phyloP scores from a whole-genome alignment of 1,140 invertebrate species.

The Zaprionus camerounensis region DNA sequence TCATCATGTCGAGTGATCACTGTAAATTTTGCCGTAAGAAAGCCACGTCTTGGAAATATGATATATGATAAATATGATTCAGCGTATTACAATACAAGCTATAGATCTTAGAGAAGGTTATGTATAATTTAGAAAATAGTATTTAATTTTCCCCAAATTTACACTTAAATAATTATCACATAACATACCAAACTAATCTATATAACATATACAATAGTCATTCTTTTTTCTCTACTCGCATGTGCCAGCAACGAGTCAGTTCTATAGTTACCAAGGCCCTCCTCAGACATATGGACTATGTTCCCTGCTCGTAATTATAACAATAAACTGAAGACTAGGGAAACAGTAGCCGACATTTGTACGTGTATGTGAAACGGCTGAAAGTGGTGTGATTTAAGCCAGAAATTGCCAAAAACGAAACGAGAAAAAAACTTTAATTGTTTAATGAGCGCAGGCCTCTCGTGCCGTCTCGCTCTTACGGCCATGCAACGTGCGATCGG shows the following conservation, averaged over 20 bases:
- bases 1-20: not conserved
- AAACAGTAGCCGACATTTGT: constrained; percentile 27
- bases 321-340: constrained; percentile 9
- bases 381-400: constrained; percentile 66
- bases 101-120: too few species aligned
- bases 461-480: constrained; percentile 14
- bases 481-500: constrained; percentile 15
- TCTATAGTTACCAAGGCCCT: not conserved
- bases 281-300: not conserved
- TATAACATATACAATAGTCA: too few species aligned
- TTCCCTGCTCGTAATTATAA: constrained; percentile 14
- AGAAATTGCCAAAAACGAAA: constrained; percentile 23
- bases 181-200: too few species aligned
- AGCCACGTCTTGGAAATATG: too few species aligned
- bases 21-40: not conserved
- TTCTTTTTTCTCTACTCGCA: not conserved
- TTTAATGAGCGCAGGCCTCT: constrained; percentile 59
- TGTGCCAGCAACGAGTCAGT: not conserved
- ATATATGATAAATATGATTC: too few species aligned
- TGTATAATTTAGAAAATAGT: too few species aligned
- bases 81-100: too few species aligned
- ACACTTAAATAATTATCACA: too few species aligned
- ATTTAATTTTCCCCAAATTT: too few species aligned
- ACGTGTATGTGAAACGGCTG: constrained; percentile 28
- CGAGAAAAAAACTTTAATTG: constrained; percentile 56